Base-by-base conservation (phyloP, 2,797 vertebrate species). In the Threskiornis aethiopicus region DNA sequence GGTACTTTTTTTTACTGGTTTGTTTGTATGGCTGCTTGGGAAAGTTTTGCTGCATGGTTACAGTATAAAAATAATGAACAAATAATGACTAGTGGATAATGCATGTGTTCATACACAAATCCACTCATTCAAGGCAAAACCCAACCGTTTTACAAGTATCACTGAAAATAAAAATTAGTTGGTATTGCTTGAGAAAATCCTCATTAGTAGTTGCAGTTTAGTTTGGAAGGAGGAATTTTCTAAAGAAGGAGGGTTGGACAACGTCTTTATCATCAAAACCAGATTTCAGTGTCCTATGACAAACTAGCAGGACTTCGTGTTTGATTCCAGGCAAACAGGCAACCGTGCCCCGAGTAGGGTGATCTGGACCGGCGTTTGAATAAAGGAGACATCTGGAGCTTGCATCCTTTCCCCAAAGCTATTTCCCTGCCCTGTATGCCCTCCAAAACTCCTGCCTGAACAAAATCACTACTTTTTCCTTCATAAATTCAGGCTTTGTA, bases 341-440 rank as follows among this genome's bases (percentile, higher is more conserved):
- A 29, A 17, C 20, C 0, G 0, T 46, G 33, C 13, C 51, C 73
- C 16, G 2, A 4, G 42, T 5, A 44, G 69, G 17, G n/a, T 7
- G 37, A n/a, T 39, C 22, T 16, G 91, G 28, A 9, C 33, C 1
- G 26, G 33, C 0, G 1, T 9, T 16, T 66, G 44, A 54, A 22
- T 13, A 16, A 19, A 62, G 75, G 31, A 55, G 72, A 21, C 71
- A 57, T 22, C 59, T 59, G 87, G 52, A 89, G 72, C 15, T 33
- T 3, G 20, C 57, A 11, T 26, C 49, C 51, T 54, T 44, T 49
- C 47, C 73, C 55, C 75, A 18, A 5, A 67, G 79, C 66, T 11
- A 9, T 42, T 64, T 24, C 49, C 49, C 21, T 44, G 54, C 59
- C 37, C 81, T n/a, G 11, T 3, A 0, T 16, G 42, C 31, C 75